Percentiles rank a stretch among this genome's conserved stretches.
Evolutionary conservation across 2,113 vertebrate genomes (phyloP).

Genomic region (Probosciger aterrimus): DNA sequence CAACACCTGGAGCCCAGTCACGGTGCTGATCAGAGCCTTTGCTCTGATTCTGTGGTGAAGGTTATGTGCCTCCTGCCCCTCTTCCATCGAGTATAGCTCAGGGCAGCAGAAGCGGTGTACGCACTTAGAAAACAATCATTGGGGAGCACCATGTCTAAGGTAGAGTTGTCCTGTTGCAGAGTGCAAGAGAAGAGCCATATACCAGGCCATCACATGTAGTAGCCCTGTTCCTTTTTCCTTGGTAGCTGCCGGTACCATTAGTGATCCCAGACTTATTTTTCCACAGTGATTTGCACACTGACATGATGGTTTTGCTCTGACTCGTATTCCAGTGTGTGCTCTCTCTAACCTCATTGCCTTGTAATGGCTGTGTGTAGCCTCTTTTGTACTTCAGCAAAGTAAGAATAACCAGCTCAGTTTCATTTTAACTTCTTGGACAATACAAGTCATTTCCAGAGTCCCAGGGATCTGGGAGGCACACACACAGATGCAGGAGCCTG

Average conservation of each 20-base stretch:
- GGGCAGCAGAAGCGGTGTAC: background rate
- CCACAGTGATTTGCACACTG: fast-evolving
- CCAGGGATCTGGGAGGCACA: background rate
- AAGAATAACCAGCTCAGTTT: background rate
- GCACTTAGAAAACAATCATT: background rate
- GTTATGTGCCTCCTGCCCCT: background rate
- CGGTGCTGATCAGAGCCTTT: fast-evolving
- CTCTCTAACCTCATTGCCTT: background rate
- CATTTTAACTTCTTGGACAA: background rate
- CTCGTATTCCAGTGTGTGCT: background rate
- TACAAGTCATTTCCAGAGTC: background rate
- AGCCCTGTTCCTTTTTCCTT: background rate
- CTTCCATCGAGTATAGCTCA: background rate
- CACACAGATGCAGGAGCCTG: background rate
- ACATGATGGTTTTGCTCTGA: background rate
- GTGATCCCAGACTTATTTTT: background rate
- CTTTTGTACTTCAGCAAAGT: background rate
- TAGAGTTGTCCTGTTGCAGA: background rate
- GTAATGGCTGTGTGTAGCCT: background rate
- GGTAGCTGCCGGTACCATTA: background rate
- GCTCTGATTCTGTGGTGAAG: background rate
- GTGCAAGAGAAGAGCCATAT: background rate
- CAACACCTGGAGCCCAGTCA: no score
- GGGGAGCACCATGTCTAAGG: background rate
- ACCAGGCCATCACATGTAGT: fast-evolving